Percentiles rank a stretch among this genome's conserved stretches.
These are phyloP conservation scores for Tupaia chinensis DNA, from an alignment of 2,113 vertebrate genomes.

Conservation along the genomic window DNA sequence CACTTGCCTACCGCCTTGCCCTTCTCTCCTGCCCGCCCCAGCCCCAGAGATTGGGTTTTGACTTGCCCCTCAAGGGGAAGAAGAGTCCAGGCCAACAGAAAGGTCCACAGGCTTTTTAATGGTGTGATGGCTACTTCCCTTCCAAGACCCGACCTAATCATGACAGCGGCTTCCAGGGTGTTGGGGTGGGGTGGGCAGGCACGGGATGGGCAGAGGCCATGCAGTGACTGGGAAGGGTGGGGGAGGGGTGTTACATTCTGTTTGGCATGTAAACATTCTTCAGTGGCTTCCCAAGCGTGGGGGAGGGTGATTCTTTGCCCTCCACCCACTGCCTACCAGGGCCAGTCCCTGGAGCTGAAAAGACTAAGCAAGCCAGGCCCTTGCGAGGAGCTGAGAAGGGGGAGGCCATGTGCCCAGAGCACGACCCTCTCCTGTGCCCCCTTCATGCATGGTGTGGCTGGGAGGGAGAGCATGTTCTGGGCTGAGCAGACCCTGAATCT, in stretches of 20 bases:
- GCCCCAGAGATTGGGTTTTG: not conserved
- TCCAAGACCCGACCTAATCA: slow-evolving; percentile 85
- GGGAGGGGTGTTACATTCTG: slow-evolving; percentile 88
- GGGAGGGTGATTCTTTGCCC: slow-evolving; percentile 14
- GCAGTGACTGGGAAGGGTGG: slow-evolving; percentile 69
- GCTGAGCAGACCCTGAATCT: slow-evolving; percentile 13
- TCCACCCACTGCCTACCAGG: not conserved
- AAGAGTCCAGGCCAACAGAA: slow-evolving; percentile 84
- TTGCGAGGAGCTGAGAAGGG: not conserved
- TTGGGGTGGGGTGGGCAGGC: slow-evolving; percentile 5
- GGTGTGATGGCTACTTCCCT: slow-evolving; percentile 89
- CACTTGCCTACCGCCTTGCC: not conserved
- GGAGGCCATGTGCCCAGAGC: not conserved
- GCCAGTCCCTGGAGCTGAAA: slow-evolving; percentile 45
- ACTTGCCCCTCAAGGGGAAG: slow-evolving; percentile 60
- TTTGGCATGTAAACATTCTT: slow-evolving; percentile 91
- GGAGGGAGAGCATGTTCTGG: slow-evolving; percentile 19
- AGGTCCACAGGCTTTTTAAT: slow-evolving; percentile 91
- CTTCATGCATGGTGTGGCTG: slow-evolving; percentile 7
- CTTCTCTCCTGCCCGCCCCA: not conserved
- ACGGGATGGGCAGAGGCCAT: slow-evolving; percentile 77
- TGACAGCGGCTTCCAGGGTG: slow-evolving; percentile 84
- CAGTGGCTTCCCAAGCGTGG: slow-evolving; percentile 83
- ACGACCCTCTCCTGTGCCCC: slow-evolving; percentile 3
- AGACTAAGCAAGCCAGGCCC: slow-evolving; percentile 60